These are phyloP conservation scores for Lepilemur septentrionalis DNA, from an alignment of 2,797 vertebrate genomes.

Conservation along the genomic window DNA sequence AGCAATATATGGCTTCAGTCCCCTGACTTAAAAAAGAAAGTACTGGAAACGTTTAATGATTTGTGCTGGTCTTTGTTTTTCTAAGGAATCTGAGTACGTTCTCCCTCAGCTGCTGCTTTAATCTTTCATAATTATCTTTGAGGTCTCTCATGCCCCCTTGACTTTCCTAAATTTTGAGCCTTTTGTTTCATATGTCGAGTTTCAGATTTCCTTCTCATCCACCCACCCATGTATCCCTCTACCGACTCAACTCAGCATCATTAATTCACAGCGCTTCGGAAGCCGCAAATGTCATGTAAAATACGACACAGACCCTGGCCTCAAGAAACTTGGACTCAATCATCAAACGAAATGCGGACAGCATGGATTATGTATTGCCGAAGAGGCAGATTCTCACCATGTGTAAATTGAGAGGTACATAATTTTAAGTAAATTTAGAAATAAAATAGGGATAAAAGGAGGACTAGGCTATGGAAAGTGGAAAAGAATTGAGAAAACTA, in stretches of 20 bases:
- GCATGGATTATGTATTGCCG: not conserved
- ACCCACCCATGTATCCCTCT: not conserved
- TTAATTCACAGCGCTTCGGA: not conserved
- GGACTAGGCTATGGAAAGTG: not conserved
- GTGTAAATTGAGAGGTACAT: not conserved
- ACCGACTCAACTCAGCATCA: not conserved
- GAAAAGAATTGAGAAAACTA: not conserved
- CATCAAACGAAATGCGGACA: not conserved
- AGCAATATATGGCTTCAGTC: not conserved
- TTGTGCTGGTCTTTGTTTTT: not conserved
- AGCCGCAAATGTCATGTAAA: not conserved
- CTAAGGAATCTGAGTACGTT: not conserved
- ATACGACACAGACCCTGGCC: not conserved
- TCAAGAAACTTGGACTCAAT: not conserved
- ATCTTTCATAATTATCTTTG: not conserved
- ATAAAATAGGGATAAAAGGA: not conserved
- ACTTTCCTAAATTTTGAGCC: not conserved
- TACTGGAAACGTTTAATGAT: not conserved
- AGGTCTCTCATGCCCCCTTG: not conserved
- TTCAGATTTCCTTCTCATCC: not conserved
- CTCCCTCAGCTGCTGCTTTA: not conserved
- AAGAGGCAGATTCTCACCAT: not conserved
- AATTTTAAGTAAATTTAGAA: slow-evolving; percentile 39
- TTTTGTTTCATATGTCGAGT: slow-evolving; percentile 29
- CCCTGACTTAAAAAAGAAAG: slow-evolving; percentile 14